Evolutionary conservation across 2,797 vertebrate species (phyloP), one percentile per base, ranked within the genome.

Genomic region (Babyrousa celebensis): DNA sequence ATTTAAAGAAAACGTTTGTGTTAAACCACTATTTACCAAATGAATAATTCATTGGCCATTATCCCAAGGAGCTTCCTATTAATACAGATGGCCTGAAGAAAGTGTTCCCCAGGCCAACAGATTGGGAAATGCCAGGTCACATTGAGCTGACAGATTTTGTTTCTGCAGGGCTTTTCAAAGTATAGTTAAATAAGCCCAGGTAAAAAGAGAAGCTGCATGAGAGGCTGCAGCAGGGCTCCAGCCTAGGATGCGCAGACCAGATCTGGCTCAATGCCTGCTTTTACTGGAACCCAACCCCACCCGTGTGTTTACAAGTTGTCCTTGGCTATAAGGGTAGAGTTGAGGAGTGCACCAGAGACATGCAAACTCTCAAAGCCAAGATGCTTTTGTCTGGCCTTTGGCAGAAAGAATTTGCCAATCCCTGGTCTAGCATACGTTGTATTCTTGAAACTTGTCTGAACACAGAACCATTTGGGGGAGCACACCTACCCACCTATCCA

Each of bases 1-100:
- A 36, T 36, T 92, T 60, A 70, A 92, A 71, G 32, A 87, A 92
- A 40, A 95, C 54, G 21, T 84, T 83, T 56, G 6, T 74, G 83
- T 43, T 75, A 91, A 93, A 32, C 60, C 65, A 63, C 32, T 29
- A 1, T 54, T 94, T 80, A 54, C 72, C 32, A 88, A 60, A 40
- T 43, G 16, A 9, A 1, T 88, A 84, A 84, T 80, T 94, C 32
- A 20, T 14, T 29, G 36, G 52, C 32, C 3, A 1, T 54, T 25
- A 11, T 15, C 84, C 40, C 60, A 6, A 29, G 68, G 43, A 23
- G 21, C 29, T 36, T 36, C 36, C 36, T 36, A 36, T 62, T 89
- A 70, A 40, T 12, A 43, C 4, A 14, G 52, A 12, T 11, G 20
- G 20, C 18, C 8, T 3, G 21, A 40, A 70, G 58, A 63, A 94